These are phyloP conservation scores for Psilopsiagon aurifrons DNA, from an alignment of 2,113 vertebrate species.

Conservation along the genomic window DNA sequence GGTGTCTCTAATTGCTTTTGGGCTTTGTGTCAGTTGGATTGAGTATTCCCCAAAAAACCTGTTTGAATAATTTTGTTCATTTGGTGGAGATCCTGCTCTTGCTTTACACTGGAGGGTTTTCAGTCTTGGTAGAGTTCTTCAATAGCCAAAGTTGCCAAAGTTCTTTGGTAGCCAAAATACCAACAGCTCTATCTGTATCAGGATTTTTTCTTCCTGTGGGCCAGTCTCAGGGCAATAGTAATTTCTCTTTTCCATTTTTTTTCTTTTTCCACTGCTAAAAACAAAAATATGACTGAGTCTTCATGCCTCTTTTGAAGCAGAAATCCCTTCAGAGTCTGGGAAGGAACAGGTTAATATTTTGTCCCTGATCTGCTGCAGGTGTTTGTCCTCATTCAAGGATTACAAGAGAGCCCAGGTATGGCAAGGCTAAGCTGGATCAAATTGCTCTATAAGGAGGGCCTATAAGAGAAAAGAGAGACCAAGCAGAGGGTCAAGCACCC, in stretches of 20 bases:
- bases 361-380: background rate
- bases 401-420: background rate
- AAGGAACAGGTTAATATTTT: background rate
- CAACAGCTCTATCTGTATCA: background rate
- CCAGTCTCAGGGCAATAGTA: background rate
- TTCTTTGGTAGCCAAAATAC: background rate
- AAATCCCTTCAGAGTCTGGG: background rate
- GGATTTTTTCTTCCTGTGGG: background rate
- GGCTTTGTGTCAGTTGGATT: accelerated
- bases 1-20: background rate
- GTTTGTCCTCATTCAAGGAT: background rate
- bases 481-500: background rate
- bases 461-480: background rate
- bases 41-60: background rate
- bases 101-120: background rate
- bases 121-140: background rate
- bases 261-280: background rate
- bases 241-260: background rate
- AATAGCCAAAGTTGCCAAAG: background rate
- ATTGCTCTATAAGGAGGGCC: background rate
- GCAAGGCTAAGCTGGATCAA: background rate
- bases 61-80: background rate
- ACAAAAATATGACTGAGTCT: background rate
- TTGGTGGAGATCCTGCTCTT: background rate
- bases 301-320: background rate